phyloP scores from a whole-genome alignment of 2,797 vertebrate genomes.

The Scarus forsteni region DNA sequence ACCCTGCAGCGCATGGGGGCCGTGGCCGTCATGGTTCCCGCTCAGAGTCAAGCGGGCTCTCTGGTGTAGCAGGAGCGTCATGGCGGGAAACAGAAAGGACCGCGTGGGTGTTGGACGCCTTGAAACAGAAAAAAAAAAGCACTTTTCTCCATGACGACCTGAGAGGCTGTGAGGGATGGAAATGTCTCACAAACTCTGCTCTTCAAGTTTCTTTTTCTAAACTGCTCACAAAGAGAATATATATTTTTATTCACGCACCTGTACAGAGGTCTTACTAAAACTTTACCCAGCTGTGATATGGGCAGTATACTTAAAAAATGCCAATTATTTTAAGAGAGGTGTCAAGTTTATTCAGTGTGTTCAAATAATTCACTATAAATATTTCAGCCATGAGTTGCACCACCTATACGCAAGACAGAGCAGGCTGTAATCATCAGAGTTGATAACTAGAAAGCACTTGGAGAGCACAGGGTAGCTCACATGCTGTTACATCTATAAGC shows the following conservation, averaged over 20 bases:
- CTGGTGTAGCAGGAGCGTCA: slow-evolving; percentile 86
- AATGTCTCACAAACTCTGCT: slow-evolving; percentile 35
- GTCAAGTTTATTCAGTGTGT: not conserved
- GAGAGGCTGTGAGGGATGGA: slow-evolving; percentile 22
- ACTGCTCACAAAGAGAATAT: slow-evolving; percentile 43
- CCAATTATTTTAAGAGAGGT: slow-evolving; percentile 15
- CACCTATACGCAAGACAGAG: no score
- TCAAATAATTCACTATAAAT: slow-evolving; percentile 11
- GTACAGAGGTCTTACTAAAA: slow-evolving; percentile 23
- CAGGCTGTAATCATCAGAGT: no score
- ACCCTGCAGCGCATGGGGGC: slow-evolving; percentile 86
- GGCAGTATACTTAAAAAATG: not conserved
- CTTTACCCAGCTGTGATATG: not conserved
- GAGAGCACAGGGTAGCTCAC: no score
- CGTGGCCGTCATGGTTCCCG: slow-evolving; percentile 90
- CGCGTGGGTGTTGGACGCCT: slow-evolving; percentile 37
- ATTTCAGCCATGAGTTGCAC: not conserved
- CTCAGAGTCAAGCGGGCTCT: slow-evolving; percentile 92
- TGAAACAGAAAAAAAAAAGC: slow-evolving; percentile 56
- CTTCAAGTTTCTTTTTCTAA: slow-evolving; percentile 57
- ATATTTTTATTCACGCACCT: slow-evolving; percentile 58
- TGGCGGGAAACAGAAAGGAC: not conserved
- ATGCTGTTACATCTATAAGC: no score
- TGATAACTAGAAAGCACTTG: no score
- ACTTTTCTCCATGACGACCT: slow-evolving; percentile 44